Base-by-base conservation (phyloP, 2,888 invertebrate species). In the Apodemia zela region DNA sequence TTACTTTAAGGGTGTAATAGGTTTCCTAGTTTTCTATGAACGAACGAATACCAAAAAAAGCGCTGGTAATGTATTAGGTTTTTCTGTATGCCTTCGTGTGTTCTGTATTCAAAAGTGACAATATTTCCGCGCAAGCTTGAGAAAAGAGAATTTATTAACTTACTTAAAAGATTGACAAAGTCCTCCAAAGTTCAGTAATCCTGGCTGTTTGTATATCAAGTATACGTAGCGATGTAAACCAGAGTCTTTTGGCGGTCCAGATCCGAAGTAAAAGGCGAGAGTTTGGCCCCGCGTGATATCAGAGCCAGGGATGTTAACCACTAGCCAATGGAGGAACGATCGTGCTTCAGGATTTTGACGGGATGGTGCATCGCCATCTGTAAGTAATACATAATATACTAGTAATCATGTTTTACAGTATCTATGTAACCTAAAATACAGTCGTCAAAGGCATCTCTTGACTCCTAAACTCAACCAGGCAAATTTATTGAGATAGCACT, bases 311-410 rank as follows among this genome's bases (percentile, higher is more conserved):
- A 98, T 95, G 78, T 97, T 98, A 25, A 94, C 96, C 0, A 98
- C 95, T 5, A 98, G 84, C 98, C 98, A 98, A 84, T 98, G 98
- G 75, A 96, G 96, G 95, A 96, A 97, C 84, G 98, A 98, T 42
- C 97, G 93, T 79, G 93, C 94, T 68, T 92, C 95, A 0, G 97
- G 97, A 13, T 95, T 93, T 11, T 91, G 80, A 42, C 98, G 94
- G 70, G 95, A 95, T 0, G 98, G 98, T 10, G 98, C 98, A 92
- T 98, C 98, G 0, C 98, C 98, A 92, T 98, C 98, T 93, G 82
- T 0, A 65, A 62, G 17, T 13, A 51, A 35, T 18, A 60, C 33
- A 33, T n/a, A n/a, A n/a, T n/a, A n/a, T n/a, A n/a, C n/a, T n/a
- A n/a, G n/a, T n/a, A n/a, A n/a, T n/a, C n/a, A n/a, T n/a, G n/a